phyloP scores from a whole-genome alignment of 2,797 vertebrate genomes.

The Acomys russatus region DNA sequence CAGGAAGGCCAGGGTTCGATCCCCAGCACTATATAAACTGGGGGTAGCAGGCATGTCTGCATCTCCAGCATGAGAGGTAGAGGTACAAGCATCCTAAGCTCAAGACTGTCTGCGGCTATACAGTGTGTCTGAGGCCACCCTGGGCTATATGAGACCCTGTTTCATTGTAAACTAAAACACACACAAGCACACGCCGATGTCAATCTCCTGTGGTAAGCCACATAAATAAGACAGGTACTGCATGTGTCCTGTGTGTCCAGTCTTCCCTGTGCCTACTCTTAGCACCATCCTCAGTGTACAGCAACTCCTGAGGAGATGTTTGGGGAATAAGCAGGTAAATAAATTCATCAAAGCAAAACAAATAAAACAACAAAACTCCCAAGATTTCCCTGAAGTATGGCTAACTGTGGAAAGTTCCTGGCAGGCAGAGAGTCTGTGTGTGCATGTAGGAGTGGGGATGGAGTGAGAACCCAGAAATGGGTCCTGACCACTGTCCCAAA shows the following conservation, averaged over 20 bases:
- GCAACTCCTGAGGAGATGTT: not conserved
- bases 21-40: not conserved
- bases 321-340: not conserved
- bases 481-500: constrained; percentile 10
- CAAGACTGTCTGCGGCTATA: not conserved
- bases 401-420: not conserved
- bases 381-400: not conserved
- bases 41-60: too few species aligned
- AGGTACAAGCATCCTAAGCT: not conserved
- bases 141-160: not conserved
- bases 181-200: not conserved
- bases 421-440: not conserved
- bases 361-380: not conserved
- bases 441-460: not conserved
- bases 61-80: not conserved
- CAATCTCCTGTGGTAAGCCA: not conserved
- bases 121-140: not conserved
- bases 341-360: not conserved
- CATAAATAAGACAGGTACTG: not conserved
- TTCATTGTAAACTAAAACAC: not conserved
- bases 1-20: not conserved
- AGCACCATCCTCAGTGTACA: not conserved
- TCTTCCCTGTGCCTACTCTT: too few species aligned
- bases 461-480: not conserved
- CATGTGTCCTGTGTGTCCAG: not conserved